Percentiles rank a stretch among this genome's conserved stretches.
phyloP scores from a whole-genome alignment of 1,140 invertebrate genomes.

The Adoxophyes honmai region DNA sequence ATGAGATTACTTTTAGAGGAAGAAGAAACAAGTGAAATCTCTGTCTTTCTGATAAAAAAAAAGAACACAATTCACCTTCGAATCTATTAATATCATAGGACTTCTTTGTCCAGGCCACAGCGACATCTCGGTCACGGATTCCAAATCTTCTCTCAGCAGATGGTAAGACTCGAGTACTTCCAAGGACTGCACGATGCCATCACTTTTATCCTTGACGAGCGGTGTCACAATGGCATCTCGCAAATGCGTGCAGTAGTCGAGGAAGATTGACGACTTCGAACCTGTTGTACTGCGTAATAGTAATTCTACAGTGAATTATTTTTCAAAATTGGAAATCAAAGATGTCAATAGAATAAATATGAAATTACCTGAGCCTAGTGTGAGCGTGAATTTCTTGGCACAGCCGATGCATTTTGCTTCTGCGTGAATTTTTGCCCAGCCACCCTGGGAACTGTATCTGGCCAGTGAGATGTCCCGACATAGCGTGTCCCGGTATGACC shows the following conservation, averaged over 20 bases:
- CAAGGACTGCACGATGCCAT: constrained; percentile 87
- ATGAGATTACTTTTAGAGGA: too few species aligned
- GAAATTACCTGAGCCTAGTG: constrained; percentile 84
- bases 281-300: constrained; percentile 82
- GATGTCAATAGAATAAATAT: neutral
- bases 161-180: constrained; percentile 89
- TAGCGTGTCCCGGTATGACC: constrained; percentile 91
- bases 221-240: constrained; percentile 86
- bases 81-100: constrained; percentile 85
- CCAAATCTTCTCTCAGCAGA: constrained; percentile 93
- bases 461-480: constrained; percentile 86
- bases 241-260: constrained; percentile 90
- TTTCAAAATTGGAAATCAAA: neutral
- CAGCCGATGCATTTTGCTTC: constrained; percentile 89
- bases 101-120: constrained; percentile 90
- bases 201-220: constrained; percentile 81
- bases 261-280: constrained; percentile 85
- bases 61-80: constrained; percentile 80
- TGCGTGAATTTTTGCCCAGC: constrained; percentile 96
- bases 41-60: too few species aligned
- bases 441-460: constrained; percentile 95
- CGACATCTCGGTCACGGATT: constrained; percentile 90
- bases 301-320: neutral
- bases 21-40: too few species aligned
- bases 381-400: constrained; percentile 90